A percentile compares a stretch with the other conserved stretches of the same genome.
phyloP scores from a whole-genome alignment of 1,140 invertebrate species.

The Palaemon carinicauda region DNA sequence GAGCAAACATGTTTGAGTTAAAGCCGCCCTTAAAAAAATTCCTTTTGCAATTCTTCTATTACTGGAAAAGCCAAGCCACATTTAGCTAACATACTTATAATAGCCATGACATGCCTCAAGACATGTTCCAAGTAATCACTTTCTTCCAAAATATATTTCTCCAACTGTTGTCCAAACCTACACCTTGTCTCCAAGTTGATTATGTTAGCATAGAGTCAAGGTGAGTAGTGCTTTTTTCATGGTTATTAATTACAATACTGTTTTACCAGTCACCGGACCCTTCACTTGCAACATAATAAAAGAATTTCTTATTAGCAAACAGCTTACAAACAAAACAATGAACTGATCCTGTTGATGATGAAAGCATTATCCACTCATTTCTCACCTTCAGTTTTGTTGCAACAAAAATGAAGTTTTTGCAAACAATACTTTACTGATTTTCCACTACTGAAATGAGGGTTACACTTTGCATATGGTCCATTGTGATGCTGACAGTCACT shows the following conservation, averaged over 20 bases:
- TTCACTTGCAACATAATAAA: conserved; percentile 25
- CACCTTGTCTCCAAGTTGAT: conserved; percentile 37
- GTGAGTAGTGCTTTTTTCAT: conserved; percentile 44
- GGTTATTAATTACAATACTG: conserved; percentile 46
- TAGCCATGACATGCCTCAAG: conserved; percentile 14
- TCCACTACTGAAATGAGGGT: conserved; percentile 57
- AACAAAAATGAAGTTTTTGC: conserved; percentile 54
- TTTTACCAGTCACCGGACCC: conserved; percentile 41
- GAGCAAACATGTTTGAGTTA: conserved; percentile 57
- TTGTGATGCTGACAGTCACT: conserved; percentile 52
- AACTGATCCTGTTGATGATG: conserved; percentile 58
- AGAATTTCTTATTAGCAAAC: conserved; percentile 49
- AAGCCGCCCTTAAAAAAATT: conserved; percentile 54
- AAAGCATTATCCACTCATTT: conserved; percentile 51
- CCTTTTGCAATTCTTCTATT: conserved; percentile 57
- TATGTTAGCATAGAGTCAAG: conserved; percentile 57
- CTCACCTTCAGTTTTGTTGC: neutral
- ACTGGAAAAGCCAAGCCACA: conserved; percentile 57
- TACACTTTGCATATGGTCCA: conserved; percentile 57
- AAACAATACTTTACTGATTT: too few relatives aligned
- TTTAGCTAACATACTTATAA: conserved; percentile 57
- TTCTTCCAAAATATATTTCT: too few relatives aligned
- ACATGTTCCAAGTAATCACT: too few relatives aligned
- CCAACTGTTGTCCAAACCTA: conserved; percentile 36
- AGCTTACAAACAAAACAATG: conserved; percentile 58